Evolutionary conservation across 2,888 invertebrate genomes (phyloP), one percentile per base, ranked within the genome.

Genomic region (Tetanocera ferruginea): DNA sequence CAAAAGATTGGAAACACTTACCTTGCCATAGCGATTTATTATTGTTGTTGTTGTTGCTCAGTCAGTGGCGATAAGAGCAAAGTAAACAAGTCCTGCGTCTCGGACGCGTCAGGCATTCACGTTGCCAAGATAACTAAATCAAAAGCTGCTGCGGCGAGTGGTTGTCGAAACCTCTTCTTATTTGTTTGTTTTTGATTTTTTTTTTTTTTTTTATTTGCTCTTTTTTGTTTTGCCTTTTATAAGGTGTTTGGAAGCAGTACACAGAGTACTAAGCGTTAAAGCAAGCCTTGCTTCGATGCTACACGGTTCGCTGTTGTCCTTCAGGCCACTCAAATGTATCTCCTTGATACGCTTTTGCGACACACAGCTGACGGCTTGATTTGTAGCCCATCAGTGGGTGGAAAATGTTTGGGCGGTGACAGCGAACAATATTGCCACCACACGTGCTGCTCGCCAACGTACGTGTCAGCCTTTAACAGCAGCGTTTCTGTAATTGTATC

Each of bases 11-110:
- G 49, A 4, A 77, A 67, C 76, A 84, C 84, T 83, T 80, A 84
- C 84, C 84, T 84, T 83, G 81, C 84, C 84, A 84, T 84, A 80
- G 81, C 81, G 84, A 84, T 82, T 81, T 82, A 81, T 80, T 82
- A 80, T 81, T 79, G 76, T 67, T 57, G 64, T 57, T 31, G 17
- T 19, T 71, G 64, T 37, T 51, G 72, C 11, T 57, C 57, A 43
- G 23, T 43, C 28, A 51, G 51, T 23, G 28, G 23, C 17, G 49
- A 28, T 51, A 5, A 25, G 3, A 49, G 25, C 49, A 25, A 69
- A 69, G 25, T 51, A 51, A 23, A 28, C 8, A 43, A 28, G 43
- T 57, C 17, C 17, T 51, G 5, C 9, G 23, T 49, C 55, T 64
- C 34, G 14, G 19, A 4, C 25, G 25, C 25, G 14, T 51, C 57